Evolutionary conservation across 2,113 vertebrate genomes (phyloP), one percentile per base, ranked within the genome.

Genomic region (Ifrita kowaldi): DNA sequence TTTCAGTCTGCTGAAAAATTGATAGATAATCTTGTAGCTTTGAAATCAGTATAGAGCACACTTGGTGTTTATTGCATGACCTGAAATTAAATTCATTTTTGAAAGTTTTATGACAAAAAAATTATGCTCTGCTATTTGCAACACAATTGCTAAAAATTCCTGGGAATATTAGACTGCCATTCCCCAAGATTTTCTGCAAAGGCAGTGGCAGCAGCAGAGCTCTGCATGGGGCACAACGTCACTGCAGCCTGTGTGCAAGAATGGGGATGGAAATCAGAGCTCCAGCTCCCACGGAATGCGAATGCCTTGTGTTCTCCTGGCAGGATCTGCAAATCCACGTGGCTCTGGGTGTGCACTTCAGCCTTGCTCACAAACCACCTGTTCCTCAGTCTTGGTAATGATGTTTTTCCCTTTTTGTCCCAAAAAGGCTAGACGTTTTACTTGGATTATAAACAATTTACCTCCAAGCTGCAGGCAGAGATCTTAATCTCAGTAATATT

Each of bases 1-100:
- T 95, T 93, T 92, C 65, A 57, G 84, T 71, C 89, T 63, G 41
- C 55, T 86, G 85, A 87, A 88, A 85, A 90, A 85, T 20, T 47
- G 52, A 41, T 83, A 24, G 23, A 60, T 80, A 68, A 79, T 91
- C 68, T 86, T 86, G n/a, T 32, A 77, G 55, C 75, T 83, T 80
- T 83, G 63, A 86, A 83, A 86, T 73, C 76, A 77, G 28, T 42
- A 35, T 35, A 63, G 39, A 84, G 46, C 35, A 84, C 89, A 47
- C 35, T 62, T 50, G 33, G 65, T 65, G 55, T 85, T 88, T 92
- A 92, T 74, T 81, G 52, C 68, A 39, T 18, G 68, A 77, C 33
- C 56, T 65, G 64, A 84, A 86, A 93, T 84, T 33, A 63, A 62
- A 83, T 83, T 88, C 3, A 67, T 84, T 92, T 93, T 21, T 39